phyloP scores from a whole-genome alignment of 2,888 invertebrate species.

The Phragmatobia fuliginosa region DNA sequence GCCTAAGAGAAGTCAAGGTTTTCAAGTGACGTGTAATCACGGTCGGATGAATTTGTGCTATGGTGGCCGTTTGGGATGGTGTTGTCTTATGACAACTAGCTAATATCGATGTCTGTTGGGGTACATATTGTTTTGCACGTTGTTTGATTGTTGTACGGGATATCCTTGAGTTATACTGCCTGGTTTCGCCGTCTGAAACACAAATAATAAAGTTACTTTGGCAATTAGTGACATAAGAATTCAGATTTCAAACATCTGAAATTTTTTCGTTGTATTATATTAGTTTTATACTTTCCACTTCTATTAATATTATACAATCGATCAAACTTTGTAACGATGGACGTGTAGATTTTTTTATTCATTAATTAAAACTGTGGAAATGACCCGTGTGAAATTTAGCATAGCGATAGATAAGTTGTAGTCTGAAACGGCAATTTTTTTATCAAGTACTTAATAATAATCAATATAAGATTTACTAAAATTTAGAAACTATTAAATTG shows the following conservation, averaged over 20 bases:
- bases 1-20: conserved; percentile 9
- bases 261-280: too few species aligned
- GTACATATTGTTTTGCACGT: conserved; percentile 77
- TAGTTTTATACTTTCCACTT: too few species aligned
- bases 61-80: conserved; percentile 49
- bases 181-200: conserved; percentile 89
- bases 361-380: too few species aligned
- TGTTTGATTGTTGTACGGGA: conserved; percentile 90
- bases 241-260: neutral
- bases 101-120: conserved; percentile 81
- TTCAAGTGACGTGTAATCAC: neutral
- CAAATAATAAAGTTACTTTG: conserved; percentile 10
- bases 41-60: conserved; percentile 14
- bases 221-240: too few species aligned
- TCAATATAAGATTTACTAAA: too few species aligned
- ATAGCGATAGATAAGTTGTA: too few species aligned
- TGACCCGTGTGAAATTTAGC: too few species aligned
- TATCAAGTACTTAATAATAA: too few species aligned
- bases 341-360: neutral
- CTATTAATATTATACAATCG: too few species aligned
- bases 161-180: conserved; percentile 95
- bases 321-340: too few species aligned
- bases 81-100: conserved; percentile 62
- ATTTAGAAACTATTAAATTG: too few species aligned
- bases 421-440: too few species aligned